These are phyloP conservation scores for Bradypodion pumilum DNA, from an alignment of 2,797 vertebrate species.

Conservation along the genomic window DNA sequence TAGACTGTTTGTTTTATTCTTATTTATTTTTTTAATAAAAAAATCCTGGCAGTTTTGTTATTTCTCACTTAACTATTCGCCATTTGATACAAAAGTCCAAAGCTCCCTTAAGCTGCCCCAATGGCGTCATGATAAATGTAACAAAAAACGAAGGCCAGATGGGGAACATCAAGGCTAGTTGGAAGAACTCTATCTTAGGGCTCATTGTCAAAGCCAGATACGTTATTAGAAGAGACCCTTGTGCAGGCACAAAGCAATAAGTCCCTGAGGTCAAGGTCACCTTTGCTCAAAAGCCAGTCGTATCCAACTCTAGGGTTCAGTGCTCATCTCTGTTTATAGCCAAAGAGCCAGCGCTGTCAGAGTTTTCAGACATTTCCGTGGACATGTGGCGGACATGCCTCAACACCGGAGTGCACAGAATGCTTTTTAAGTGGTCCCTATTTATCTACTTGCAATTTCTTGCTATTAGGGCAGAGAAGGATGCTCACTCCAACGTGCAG, in stretches of 20 bases:
- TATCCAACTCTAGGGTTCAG: too few species aligned
- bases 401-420: too few species aligned
- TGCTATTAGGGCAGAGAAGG: too few species aligned
- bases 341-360: too few species aligned
- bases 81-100: constrained; percentile 7
- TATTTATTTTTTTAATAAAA: neutral
- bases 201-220: neutral
- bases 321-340: too few species aligned
- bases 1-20: neutral
- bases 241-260: neutral
- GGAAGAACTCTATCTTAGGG: neutral
- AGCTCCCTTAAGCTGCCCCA: neutral
- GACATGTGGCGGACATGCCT: too few species aligned
- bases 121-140: neutral
- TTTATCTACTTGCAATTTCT: too few species aligned
- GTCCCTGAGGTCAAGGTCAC: too few species aligned
- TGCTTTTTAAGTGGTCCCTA: too few species aligned
- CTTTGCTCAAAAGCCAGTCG: too few species aligned
- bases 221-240: neutral
- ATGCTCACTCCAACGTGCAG: too few species aligned
- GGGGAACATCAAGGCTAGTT: neutral
- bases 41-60: neutral
- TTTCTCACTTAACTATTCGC: neutral
- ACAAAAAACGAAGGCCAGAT: neutral
- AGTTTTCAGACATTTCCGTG: too few species aligned